A percentile compares a stretch with the other conserved stretches of the same genome.
Conservation (phyloP, 35 echinoderm and acorn worm genomes). For the Ophioderma brevispina region DNA sequence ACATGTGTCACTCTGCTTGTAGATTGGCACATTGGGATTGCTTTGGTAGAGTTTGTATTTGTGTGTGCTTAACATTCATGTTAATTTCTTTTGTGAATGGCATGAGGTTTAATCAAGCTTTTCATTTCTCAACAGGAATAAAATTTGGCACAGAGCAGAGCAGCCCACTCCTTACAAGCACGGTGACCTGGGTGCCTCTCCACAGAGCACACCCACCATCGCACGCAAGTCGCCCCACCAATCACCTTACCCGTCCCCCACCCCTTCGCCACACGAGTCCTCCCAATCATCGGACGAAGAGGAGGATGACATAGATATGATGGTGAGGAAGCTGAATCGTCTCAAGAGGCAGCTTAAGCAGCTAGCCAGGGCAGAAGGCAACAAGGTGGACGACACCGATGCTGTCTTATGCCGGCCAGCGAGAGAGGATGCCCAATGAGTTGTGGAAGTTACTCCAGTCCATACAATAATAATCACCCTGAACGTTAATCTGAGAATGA, state of each 20-base stretch:
- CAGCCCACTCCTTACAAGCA: constrained; percentile 55
- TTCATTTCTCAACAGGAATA: constrained; percentile 41
- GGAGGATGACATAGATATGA: constrained; percentile 75
- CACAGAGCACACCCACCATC: constrained; percentile 15
- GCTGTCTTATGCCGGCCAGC: constrained; percentile 89
- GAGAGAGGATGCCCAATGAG: constrained; percentile 69
- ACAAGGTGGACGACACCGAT: constrained; percentile 79
- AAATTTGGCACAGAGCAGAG: constrained; percentile 54
- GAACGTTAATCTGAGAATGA: no score
- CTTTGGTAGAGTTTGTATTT: no score
- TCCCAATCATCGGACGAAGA: constrained; percentile 67
- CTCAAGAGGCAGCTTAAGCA: constrained; percentile 74
- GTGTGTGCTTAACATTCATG: no score
- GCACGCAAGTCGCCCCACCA: constrained; percentile 43
- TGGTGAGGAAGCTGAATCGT: constrained; percentile 67
- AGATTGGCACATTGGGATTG: no score
- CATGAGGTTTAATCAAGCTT: neutral
- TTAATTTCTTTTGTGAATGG: no score
- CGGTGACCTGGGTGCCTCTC: neutral
- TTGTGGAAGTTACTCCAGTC: neutral
- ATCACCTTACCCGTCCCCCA: constrained; percentile 60
- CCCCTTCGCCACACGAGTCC: constrained; percentile 64
- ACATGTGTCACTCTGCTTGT: no score
- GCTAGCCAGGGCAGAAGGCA: constrained; percentile 50
- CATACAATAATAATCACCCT: neutral